phyloP scores from a whole-genome alignment of 2,113 vertebrate species.

The Pantherophis guttatus region DNA sequence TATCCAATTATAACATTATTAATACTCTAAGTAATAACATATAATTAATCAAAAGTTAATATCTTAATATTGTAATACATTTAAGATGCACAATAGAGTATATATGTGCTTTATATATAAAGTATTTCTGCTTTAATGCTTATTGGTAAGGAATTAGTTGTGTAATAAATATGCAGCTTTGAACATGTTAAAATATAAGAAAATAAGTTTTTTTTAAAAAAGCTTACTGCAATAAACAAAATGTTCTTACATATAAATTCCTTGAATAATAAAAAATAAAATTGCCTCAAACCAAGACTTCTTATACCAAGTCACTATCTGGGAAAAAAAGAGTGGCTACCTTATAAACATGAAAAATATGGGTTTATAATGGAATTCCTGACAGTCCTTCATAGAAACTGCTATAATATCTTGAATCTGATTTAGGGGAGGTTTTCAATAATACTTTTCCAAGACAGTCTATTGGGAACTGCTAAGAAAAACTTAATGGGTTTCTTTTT shows the following conservation, averaged over 20 bases:
- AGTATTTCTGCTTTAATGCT: constrained; percentile 22
- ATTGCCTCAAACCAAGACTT: constrained; percentile 59
- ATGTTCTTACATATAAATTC: constrained; percentile 50
- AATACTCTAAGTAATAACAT: neutral
- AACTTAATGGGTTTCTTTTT: constrained; percentile 9
- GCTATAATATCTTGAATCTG: constrained; percentile 68
- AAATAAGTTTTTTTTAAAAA: constrained; percentile 47
- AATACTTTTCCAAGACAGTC: constrained; percentile 63
- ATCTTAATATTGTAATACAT: neutral
- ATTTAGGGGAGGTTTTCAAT: constrained; percentile 72
- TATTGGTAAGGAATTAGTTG: constrained; percentile 9
- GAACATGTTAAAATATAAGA: constrained; percentile 43
- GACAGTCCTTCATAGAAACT: constrained; percentile 59
- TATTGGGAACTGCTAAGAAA: constrained; percentile 41
- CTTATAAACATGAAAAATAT: constrained; percentile 69
- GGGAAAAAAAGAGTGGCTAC: constrained; percentile 48
- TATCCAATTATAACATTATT: neutral
- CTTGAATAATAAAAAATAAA: constrained; percentile 58
- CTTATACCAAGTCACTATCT: constrained; percentile 61
- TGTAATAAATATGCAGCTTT: constrained; percentile 39
- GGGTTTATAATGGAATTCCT: constrained; percentile 71
- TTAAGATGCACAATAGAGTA: neutral
- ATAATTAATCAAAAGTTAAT: constrained; percentile 11
- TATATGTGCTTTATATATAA: constrained; percentile 11
- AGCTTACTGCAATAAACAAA: constrained; percentile 17